Percentiles rank a stretch among this genome's conserved stretches.
phyloP scores from a whole-genome alignment of 2,888 invertebrate species.

The Eupithecia abbreviata region DNA sequence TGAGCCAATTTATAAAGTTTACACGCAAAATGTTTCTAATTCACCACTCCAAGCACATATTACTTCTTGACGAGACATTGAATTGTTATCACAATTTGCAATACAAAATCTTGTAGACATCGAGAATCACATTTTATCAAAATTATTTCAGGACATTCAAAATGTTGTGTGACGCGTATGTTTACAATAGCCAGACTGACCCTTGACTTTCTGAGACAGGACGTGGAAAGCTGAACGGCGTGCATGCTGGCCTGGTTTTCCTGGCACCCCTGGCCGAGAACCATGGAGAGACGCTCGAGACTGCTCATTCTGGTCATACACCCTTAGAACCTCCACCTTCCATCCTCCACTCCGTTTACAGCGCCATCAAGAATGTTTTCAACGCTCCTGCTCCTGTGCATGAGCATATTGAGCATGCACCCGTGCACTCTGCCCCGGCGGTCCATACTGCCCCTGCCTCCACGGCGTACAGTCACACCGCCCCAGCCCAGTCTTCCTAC shows the following conservation, averaged over 20 bases:
- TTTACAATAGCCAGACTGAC: not conserved
- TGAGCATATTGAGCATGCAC: not conserved
- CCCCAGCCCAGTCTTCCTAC: slow-evolving; percentile 38
- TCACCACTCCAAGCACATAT: slow-evolving; percentile 1
- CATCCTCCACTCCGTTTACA: slow-evolving; percentile 71
- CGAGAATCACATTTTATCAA: not conserved
- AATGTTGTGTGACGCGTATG: not conserved
- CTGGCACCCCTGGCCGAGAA: slow-evolving; percentile 73
- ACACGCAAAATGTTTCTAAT: not conserved
- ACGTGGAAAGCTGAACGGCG: slow-evolving; percentile 75
- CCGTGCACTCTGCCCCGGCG: slow-evolving; percentile 13
- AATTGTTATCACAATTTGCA: not conserved
- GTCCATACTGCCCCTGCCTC: slow-evolving; percentile 39
- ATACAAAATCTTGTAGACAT: not conserved
- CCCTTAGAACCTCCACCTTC: slow-evolving; percentile 72
- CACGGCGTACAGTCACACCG: slow-evolving; percentile 38
- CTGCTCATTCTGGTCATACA: slow-evolving; percentile 62
- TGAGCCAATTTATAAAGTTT: not conserved
- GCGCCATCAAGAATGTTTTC: slow-evolving; percentile 73
- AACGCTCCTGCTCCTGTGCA: slow-evolving; percentile 25
- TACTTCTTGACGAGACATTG: not conserved
- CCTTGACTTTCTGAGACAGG: slow-evolving; percentile 73
- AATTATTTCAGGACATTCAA: not conserved
- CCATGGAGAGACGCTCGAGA: slow-evolving; percentile 60
- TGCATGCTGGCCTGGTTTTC: slow-evolving; percentile 77